A percentile compares a stretch with the other conserved stretches of the same genome.
Evolutionary conservation across 2,113 vertebrate species (phyloP).

Genomic region (Xenus cinereus): DNA sequence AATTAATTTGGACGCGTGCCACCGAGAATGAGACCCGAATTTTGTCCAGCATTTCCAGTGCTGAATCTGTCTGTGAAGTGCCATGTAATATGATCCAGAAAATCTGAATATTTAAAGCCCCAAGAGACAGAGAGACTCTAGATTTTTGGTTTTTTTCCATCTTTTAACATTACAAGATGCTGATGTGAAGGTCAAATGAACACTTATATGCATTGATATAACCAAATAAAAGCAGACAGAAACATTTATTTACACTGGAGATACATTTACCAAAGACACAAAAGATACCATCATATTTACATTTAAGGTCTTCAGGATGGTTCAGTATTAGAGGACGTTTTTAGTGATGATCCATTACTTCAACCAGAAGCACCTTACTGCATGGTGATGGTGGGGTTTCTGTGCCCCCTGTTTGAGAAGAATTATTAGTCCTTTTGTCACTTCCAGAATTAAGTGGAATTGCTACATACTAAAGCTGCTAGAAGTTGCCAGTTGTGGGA

Average conservation of each 20-base stretch:
- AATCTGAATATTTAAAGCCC: background rate
- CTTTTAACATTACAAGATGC: background rate
- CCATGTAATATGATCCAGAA: background rate
- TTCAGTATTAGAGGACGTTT: background rate
- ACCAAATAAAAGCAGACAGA: background rate
- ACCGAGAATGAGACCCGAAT: background rate
- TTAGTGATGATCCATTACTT: too few species aligned
- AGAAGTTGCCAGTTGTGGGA: background rate
- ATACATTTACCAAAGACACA: background rate
- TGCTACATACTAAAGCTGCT: background rate
- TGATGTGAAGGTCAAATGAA: background rate
- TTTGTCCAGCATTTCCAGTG: background rate
- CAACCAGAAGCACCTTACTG: background rate
- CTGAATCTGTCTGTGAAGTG: background rate
- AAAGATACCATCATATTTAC: background rate
- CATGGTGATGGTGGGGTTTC: background rate
- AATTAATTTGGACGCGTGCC: background rate
- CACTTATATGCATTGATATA: background rate
- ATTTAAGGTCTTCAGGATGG: background rate
- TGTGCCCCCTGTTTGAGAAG: background rate
- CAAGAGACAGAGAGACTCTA: background rate
- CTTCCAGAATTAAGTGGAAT: background rate
- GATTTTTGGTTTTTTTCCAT: background rate
- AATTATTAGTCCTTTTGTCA: background rate
- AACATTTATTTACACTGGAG: background rate